These are phyloP conservation scores for Pyrochroa serraticornis DNA, from an alignment of 2,888 invertebrate genomes.

Conservation along the genomic window DNA sequence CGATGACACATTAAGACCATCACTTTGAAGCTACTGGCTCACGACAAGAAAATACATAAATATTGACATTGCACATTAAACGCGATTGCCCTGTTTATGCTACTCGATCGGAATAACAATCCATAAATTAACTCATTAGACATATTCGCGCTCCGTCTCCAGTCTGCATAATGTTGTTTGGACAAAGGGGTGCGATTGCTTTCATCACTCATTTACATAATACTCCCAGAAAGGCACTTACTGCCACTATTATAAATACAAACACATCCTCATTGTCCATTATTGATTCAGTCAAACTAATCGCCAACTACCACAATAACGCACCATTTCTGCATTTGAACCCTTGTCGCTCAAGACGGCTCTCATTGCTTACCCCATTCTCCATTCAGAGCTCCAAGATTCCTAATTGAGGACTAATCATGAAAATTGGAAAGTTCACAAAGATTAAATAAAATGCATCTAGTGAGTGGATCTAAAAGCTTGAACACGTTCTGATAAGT, in stretches of 20 bases:
- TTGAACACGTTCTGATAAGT: too few relatives aligned
- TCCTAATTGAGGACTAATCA: too few relatives aligned
- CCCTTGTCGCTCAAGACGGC: too few relatives aligned
- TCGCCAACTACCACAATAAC: conserved; percentile 32
- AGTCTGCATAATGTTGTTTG: conserved; percentile 54
- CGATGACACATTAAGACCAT: conserved; percentile 49
- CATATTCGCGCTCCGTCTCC: conserved; percentile 47
- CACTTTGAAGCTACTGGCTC: conserved; percentile 44
- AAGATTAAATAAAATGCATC: too few relatives aligned
- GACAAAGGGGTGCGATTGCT: conserved; percentile 53
- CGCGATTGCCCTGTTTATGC: conserved; percentile 49
- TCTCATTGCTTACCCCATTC: conserved; percentile 1
- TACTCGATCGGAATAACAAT: conserved; percentile 55
- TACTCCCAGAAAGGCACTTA: conserved; percentile 51
- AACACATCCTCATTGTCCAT: conserved; percentile 45
- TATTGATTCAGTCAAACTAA: conserved; percentile 44
- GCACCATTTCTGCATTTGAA: conserved; percentile 9
- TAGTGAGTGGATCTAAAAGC: too few relatives aligned
- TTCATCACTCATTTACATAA: conserved; percentile 55
- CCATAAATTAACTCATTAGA: conserved; percentile 59
- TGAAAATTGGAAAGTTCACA: too few relatives aligned
- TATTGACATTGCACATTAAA: conserved; percentile 56
- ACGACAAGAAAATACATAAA: conserved; percentile 50
- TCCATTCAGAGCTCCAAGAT: not conserved
- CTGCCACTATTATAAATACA: conserved; percentile 51